These are phyloP conservation scores for Orthosia incerta DNA, from an alignment of 2,888 invertebrate genomes.

Conservation along the genomic window DNA sequence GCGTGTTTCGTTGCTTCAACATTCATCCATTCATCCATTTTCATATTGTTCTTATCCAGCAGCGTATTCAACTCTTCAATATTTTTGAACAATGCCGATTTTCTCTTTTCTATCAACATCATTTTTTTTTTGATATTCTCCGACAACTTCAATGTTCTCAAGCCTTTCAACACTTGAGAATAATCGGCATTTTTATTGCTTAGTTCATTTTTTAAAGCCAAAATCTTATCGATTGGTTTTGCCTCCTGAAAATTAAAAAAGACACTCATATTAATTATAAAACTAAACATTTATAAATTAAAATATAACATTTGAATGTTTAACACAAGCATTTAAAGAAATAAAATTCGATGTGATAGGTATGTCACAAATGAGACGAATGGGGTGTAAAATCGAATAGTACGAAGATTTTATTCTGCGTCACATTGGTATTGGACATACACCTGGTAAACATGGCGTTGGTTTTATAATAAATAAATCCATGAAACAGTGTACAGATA, in stretches of 20 bases:
- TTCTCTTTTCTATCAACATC: background rate
- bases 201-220: background rate
- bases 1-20: background rate
- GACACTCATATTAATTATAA: background rate
- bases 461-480: too few species aligned
- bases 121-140: background rate
- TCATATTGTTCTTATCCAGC: background rate
- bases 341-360: too few species aligned
- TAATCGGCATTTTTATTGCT: background rate
- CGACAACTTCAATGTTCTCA: background rate
- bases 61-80: background rate
- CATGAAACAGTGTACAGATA: too few species aligned
- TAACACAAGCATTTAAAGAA: too few species aligned
- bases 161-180: background rate
- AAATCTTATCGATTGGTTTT: background rate
- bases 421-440: too few species aligned
- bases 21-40: constrained; percentile 1
- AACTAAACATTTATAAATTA: too few species aligned
- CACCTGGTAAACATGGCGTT: too few species aligned
- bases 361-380: too few species aligned
- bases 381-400: too few species aligned
- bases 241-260: background rate
- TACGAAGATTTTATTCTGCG: too few species aligned
- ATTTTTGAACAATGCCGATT: background rate
- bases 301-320: too few species aligned